Evolutionary conservation across 2,888 invertebrate genomes (phyloP).

Genomic region (Anagyrus pseudococci): DNA sequence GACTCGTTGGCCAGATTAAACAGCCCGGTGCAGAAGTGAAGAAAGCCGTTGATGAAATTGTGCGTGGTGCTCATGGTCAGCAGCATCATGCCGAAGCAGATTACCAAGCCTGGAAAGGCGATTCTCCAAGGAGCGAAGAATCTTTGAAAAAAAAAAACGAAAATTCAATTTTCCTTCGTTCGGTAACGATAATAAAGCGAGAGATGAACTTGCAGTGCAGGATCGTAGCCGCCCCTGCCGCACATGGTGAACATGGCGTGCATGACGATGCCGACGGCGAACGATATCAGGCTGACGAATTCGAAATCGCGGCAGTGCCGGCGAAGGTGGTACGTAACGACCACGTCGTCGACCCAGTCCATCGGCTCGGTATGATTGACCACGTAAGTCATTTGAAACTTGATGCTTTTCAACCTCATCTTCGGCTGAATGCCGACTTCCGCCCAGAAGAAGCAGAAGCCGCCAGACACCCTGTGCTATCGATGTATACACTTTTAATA

Average conservation of each 20-base stretch:
- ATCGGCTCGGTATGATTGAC: neutral
- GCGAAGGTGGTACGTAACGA: conserved; percentile 63
- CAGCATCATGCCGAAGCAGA: conserved; percentile 45
- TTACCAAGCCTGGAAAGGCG: conserved; percentile 46
- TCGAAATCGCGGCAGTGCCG: conserved; percentile 52
- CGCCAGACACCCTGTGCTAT: conserved; percentile 15
- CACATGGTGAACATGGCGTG: conserved; percentile 66
- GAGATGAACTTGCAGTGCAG: conserved; percentile 58
- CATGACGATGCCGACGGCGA: neutral
- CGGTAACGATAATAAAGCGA: neutral
- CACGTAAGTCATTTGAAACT: neutral
- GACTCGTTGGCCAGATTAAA: too few relatives aligned
- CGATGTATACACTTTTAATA: too few relatives aligned
- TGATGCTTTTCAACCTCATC: too few relatives aligned
- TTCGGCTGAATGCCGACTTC: neutral
- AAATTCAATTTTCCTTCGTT: neutral
- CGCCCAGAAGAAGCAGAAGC: conserved; percentile 27
- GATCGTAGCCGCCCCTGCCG: conserved; percentile 64
- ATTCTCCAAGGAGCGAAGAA: conserved; percentile 47
- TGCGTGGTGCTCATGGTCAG: conserved; percentile 36
- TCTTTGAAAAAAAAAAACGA: neutral
- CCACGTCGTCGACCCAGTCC: conserved; percentile 46
- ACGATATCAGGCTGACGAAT: conserved; percentile 17
- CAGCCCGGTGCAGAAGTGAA: too few relatives aligned
- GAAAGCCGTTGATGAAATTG: conserved; percentile 43